Base-by-base conservation (phyloP, 1,140 invertebrate genomes). In the Galleria mellonella region DNA sequence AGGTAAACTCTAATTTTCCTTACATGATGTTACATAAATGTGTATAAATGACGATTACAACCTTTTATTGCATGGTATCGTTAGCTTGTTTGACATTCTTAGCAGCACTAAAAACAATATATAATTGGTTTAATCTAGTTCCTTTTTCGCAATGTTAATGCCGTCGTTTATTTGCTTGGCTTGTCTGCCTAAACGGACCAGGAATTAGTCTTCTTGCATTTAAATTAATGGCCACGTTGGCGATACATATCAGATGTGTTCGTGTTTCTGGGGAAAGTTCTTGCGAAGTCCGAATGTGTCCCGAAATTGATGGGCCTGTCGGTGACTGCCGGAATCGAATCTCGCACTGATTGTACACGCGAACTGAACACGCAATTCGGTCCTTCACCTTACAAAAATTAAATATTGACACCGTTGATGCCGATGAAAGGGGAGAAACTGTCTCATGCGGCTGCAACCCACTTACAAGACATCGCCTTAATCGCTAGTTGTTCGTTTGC, bases 201-300 rank as follows among this genome's bases (percentile, higher is more conserved):
- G 2, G 17, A 23, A 23, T 23, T 3, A 6, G 2, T 6, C 6
- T 23, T 23, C 6, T 23, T 23, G 17, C 6, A 23, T 23, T 23
- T 23, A 23, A 23, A 23, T 23, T 23, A 23, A 23, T 6, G 17
- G n/a, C 6, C 6, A 23, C 17, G 17, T 23, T 47, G 42, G 41
- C 51, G 65, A 76, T 68, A 60, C 55, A 58, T 66, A 76, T 79
- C 74, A 64, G 62, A 65, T 63, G 43, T 40, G 49, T 66, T 67
- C 62, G 61, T 76, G 70, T 66, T 70, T 60, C 66, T 61, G 64
- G 74, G 65, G 75, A 81, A 77, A 83, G 70, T 83, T 79, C 67
- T n/a, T 59, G 59, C 65, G 64, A 72, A 71, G 47, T 55, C 47
- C 63, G 62, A 67, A 72, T 69, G 64, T 73, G 62, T 65, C 58